phyloP scores from a whole-genome alignment of 2,797 vertebrate species.

The Echiichthys vipera region DNA sequence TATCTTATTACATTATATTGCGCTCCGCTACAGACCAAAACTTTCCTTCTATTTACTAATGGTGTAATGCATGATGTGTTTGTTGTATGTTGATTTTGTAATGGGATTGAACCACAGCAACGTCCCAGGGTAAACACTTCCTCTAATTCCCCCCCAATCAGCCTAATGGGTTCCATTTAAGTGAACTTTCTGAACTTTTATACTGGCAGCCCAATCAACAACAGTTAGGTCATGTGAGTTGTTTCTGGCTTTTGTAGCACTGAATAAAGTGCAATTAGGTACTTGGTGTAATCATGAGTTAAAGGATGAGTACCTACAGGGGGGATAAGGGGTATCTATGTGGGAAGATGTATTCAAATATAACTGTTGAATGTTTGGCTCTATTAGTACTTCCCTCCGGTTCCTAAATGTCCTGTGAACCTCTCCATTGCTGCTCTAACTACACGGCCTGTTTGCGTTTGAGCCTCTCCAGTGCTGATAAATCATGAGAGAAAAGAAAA shows the following conservation, averaged over 20 bases:
- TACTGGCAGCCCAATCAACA: constrained; percentile 13
- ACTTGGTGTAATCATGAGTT: neutral
- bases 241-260: constrained; percentile 13
- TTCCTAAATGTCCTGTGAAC: neutral
- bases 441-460: constrained; percentile 9
- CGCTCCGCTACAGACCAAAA: neutral
- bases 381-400: neutral
- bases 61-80: constrained; percentile 34
- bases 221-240: constrained; percentile 26
- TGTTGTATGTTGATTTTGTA: constrained; percentile 28
- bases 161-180: constrained; percentile 40
- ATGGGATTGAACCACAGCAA: constrained; percentile 11
- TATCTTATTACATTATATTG: neutral
- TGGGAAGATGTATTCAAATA: neutral
- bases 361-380: neutral
- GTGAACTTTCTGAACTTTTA: constrained; percentile 12
- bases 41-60: constrained; percentile 37
- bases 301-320: neutral
- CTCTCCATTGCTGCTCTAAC: neutral
- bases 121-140: constrained; percentile 19
- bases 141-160: constrained; percentile 36
- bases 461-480: neutral
- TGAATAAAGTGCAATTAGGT: constrained; percentile 1
- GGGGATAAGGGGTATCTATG: neutral
- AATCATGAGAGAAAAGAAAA: constrained; percentile 1